Percentiles rank a stretch among this genome's conserved stretches.
Evolutionary conservation across 2,113 vertebrate species (phyloP).

Genomic region (Promerops cafer): DNA sequence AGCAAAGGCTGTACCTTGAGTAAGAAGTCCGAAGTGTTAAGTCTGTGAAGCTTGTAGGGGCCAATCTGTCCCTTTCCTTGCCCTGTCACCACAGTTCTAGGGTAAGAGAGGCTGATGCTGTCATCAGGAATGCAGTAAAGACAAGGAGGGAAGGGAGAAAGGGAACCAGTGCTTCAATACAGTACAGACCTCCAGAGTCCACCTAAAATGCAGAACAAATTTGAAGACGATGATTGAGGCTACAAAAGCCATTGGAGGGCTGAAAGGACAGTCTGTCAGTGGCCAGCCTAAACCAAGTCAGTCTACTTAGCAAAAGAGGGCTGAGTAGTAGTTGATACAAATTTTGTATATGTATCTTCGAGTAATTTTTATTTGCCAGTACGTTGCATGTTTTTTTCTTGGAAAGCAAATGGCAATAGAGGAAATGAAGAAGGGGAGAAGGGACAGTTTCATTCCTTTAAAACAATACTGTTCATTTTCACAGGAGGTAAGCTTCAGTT

Average conservation of each 20-base stretch:
- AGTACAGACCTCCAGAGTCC: not conserved
- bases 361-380: not conserved
- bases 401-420: not conserved
- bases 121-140: not conserved
- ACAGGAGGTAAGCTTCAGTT: not conserved
- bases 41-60: not conserved
- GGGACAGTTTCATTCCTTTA: not conserved
- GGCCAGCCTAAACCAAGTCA: not conserved
- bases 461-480: not conserved
- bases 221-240: not conserved
- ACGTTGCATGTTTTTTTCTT: rapidly evolving
- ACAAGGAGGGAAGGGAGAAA: not conserved
- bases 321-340: not conserved
- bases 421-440: not conserved
- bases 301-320: not conserved
- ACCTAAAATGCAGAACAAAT: not conserved
- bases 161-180: not conserved
- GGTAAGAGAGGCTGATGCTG: not conserved
- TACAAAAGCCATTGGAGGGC: not conserved
- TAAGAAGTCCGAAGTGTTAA: not conserved
- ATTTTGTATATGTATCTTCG: not conserved
- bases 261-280: not conserved
- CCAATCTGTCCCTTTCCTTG: not conserved
- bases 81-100: not conserved
- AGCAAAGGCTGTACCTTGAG: not conserved